Evolutionary conservation across 2,113 vertebrate species (phyloP), one percentile per base, ranked within the genome.

Genomic region (Lepisosteus osseus): DNA sequence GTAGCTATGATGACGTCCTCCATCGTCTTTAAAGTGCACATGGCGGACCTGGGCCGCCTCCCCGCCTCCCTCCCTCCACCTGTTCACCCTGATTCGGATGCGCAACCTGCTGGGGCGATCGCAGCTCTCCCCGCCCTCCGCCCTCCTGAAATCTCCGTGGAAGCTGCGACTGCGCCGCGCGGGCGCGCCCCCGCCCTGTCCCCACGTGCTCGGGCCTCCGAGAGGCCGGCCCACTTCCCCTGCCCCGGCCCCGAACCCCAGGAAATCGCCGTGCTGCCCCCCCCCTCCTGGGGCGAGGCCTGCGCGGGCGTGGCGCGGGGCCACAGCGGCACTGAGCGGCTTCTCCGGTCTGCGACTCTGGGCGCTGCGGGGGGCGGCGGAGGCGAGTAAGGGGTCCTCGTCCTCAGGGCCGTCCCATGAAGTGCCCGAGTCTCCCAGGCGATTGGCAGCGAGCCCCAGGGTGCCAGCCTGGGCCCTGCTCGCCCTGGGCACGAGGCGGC

Each of bases 1-100:
- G 65, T 61, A 76, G 68, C 65, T 69, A 42, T 44, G 8, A 2
- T 44, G 59, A 3, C 55, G 61, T 43, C 67, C 65, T 44, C 51
- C 11, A 47, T 85, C 74, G 0, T 89, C 87, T 63, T 73, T 80
- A 63, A 92, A 92, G 73, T 11, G 85, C 13, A 92, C 90, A 11
- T 51, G 89, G 77, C 84, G 29, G 29, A 29, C 29, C 29, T 29
- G 87, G 73, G 47, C 1, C 47, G 87, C 82, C 3, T 74, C 61
- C 67, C 55, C 79, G 17, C 87, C 84, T 68, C 61, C 79, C 14
- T 56, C 79, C 62, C 83, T 80, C 85, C 85, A 87, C 8, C 86
- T 87, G 55, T 83, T 80, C 0, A 70, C 61, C 0, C 78, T 43
- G 44, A 82, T 84, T 45, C 15, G 3, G 47, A n/a, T 43, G 51